Base-by-base conservation (phyloP, 1,140 invertebrate genomes). In the Drosophila lacteicornis region DNA sequence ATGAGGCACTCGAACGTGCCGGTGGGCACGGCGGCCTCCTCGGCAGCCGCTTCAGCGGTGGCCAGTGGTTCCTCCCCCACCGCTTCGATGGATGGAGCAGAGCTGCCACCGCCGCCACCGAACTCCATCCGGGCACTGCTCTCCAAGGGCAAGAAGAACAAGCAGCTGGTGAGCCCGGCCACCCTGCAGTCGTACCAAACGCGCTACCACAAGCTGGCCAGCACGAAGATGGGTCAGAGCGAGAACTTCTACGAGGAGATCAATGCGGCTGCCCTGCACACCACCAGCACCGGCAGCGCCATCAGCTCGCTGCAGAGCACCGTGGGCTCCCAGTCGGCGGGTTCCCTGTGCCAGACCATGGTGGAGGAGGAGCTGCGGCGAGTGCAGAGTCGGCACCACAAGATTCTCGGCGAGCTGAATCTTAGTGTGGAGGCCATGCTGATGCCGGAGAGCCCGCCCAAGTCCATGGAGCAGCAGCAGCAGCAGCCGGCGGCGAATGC, bases 191-290 rank as follows among this genome's bases (percentile, higher is more conserved):
- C 80, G 7, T 90, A 92, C 59, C 91, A 92, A 49, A 91, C 86
- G 25, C 80, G 87, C 25, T 91, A 88, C 51, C 83, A 82, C 69
- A 81, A 80, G 45, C 43, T 76, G 59, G 80, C 92, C 86, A 87
- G 91, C 25, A 80, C 74, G 69, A 82, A 91, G 79, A 95, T 95
- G 81, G 95, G 95, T 3, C 96, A 96, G 13, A 95, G 96, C 91
- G 97, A 97, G 93, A 97, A 97, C 92, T 97, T 97, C 88, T 97
- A 97, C 91, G 97, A 97, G 93, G 97, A 97, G 94, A 97, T 97
- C 81, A 88, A 88, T 38, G 96, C 82, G 9, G 87, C 83, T 2
- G 71, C 83, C 8, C 33, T 87, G 93, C 93, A 66, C 93, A 69
- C 93, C 88, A 25, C 42, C 49, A 17, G 25, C 71, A 30, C 42